These are phyloP conservation scores for Cartodere bifasciata DNA, from an alignment of 2,888 invertebrate genomes.

Conservation along the genomic window DNA sequence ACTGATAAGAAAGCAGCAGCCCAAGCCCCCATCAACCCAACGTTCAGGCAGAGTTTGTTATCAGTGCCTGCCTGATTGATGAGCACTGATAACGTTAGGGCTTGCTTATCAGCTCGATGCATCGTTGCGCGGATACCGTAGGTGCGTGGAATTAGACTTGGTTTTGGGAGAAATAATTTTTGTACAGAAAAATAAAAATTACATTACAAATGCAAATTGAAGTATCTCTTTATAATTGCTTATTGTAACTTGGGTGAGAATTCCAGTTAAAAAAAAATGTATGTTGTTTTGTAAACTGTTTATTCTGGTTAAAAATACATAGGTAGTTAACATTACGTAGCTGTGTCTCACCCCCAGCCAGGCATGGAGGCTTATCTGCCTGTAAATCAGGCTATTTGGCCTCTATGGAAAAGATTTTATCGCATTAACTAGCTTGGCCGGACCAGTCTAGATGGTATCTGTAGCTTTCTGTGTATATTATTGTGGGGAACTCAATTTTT, in stretches of 20 bases:
- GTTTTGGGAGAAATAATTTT: too few species aligned
- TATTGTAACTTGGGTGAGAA: too few species aligned
- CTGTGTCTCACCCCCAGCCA: slow-evolving; percentile 22
- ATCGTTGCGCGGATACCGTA: slow-evolving; percentile 26
- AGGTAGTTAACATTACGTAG: too few species aligned
- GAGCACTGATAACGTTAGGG: slow-evolving; percentile 35
- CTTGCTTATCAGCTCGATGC: slow-evolving; percentile 36
- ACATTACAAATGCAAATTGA: too few species aligned
- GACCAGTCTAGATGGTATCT: slow-evolving; percentile 42
- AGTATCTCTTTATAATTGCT: too few species aligned
- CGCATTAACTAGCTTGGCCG: slow-evolving; percentile 42
- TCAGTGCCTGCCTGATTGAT: slow-evolving; percentile 36
- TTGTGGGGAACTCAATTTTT: slow-evolving; percentile 27
- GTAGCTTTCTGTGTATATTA: slow-evolving; percentile 17
- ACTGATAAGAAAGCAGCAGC: slow-evolving; percentile 41
- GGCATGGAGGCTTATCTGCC: slow-evolving; percentile 24
- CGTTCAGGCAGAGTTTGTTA: slow-evolving; percentile 35
- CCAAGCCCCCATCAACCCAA: too few species aligned
- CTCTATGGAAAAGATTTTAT: slow-evolving; percentile 41
- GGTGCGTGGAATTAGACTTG: too few species aligned
- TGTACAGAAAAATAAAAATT: too few species aligned
- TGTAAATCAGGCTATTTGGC: slow-evolving; percentile 36
- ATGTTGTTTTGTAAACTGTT: too few species aligned
- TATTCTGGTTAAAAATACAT: too few species aligned
- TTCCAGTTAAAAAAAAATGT: too few species aligned